Evolutionary conservation across 2,113 vertebrate species (phyloP), one percentile per base, ranked within the genome.

Genomic region (Uria aalge): DNA sequence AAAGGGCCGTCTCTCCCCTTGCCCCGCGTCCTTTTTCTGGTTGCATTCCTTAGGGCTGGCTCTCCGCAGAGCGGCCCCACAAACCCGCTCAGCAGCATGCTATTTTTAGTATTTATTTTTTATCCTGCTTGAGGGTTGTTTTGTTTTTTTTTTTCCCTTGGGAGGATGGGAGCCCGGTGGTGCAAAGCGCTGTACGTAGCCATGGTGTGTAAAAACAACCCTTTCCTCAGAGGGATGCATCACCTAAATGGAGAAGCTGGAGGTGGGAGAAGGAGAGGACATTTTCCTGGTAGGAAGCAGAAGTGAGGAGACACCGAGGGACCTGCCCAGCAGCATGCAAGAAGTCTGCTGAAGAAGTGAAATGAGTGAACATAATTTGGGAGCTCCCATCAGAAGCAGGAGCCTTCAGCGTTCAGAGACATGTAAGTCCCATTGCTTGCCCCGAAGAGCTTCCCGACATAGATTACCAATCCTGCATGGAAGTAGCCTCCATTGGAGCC

Each of bases 1-100:
- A 63, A 84, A 85, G 82, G 95, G 83, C 68, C 68, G 83, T 85
- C 96, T 98, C 96, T 98, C 79, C 97, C 38, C 47, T 78, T 21
- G 6, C 48, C 36, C 88, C 13, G 17, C 2, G 2, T 76, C 79
- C 53, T 60, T 92, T 47, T 71, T 45, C 80, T 82, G 86, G 38
- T 30, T 68, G 80, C 76, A 78, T 95, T 96, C 94, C 88, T 92
- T 66, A 73, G 78, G 74, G 43, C 68, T 34, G 64, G 68, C 36
- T 50, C n/a, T 91, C 41, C 7, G 6, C 69, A 52, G 21, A 85
- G 45, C 24, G 8, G 72, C 38, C 47, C 41, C 67, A 38, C 36
- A 91, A 66, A 85, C 71, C 66, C 92, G 77, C 64, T 87, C 50
- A 73, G 91, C 53, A 62, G 36, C 4, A 2, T 27, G 62, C 20